These are phyloP conservation scores for Helleia helle DNA, from an alignment of 2,888 invertebrate species.

Conservation along the genomic window DNA sequence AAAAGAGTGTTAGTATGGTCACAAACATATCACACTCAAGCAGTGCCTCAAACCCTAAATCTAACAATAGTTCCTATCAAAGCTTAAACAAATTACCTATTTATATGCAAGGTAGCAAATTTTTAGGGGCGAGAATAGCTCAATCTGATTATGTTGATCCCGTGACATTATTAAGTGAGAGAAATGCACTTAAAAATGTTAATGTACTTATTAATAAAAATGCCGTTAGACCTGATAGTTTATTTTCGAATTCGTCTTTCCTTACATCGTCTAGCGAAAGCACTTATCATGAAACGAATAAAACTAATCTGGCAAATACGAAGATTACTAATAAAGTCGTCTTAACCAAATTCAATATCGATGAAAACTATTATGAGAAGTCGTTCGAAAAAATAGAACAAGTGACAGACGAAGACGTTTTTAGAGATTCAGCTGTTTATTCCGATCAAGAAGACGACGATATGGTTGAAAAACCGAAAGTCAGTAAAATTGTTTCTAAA, in stretches of 20 bases:
- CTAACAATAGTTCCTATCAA: slow-evolving; percentile 52
- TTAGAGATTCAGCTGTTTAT: slow-evolving; percentile 88
- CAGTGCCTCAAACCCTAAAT: slow-evolving; percentile 45
- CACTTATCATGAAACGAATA: slow-evolving; percentile 44
- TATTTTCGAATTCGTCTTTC: slow-evolving; percentile 74
- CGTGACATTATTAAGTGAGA: slow-evolving; percentile 74
- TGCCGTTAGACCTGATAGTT: slow-evolving; percentile 64
- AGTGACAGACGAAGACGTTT: slow-evolving; percentile 78
- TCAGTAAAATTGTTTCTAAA: slow-evolving; percentile 36
- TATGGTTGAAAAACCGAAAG: slow-evolving; percentile 29
- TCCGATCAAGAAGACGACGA: slow-evolving; percentile 81
- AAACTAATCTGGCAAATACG: slow-evolving; percentile 22
- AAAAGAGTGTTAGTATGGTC: slow-evolving; percentile 52
- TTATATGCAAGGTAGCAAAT: slow-evolving; percentile 86
- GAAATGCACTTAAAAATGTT: slow-evolving; percentile 61
- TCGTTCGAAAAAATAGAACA: slow-evolving; percentile 84
- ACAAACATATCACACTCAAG: slow-evolving; percentile 40
- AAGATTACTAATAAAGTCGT: slow-evolving; percentile 24
- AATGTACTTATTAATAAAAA: slow-evolving; percentile 78
- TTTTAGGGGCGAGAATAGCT: slow-evolving; percentile 90
- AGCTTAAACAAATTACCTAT: slow-evolving; percentile 67
- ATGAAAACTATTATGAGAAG: slow-evolving; percentile 83
- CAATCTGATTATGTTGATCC: slow-evolving; percentile 91
- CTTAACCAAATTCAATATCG: slow-evolving; percentile 46
- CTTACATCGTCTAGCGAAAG: slow-evolving; percentile 73